Evolutionary conservation across 2,113 vertebrate genomes (phyloP).

Genomic region (Argyrosomus japonicus): DNA sequence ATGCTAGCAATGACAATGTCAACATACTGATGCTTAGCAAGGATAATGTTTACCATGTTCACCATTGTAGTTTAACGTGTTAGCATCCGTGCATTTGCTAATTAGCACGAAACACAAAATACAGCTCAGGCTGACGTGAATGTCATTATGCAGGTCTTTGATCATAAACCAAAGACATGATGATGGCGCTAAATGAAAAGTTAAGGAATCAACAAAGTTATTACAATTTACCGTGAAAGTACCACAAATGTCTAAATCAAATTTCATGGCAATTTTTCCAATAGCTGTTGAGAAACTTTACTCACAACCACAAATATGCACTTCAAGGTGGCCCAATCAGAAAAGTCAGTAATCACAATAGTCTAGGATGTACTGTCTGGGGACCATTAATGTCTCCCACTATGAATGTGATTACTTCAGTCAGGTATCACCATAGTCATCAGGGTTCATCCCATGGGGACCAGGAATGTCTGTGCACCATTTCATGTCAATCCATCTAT

Average conservation of each 20-base stretch:
- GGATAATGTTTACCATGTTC: too few species aligned
- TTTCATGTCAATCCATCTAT: background rate
- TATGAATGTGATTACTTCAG: too few species aligned
- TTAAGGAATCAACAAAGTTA: background rate
- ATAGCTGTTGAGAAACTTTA: background rate
- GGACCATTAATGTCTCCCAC: background rate
- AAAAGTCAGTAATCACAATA: background rate
- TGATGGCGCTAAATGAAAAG: background rate
- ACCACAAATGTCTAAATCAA: too few species aligned
- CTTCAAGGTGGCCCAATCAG: background rate
- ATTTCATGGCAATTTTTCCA: background rate
- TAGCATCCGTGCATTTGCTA: background rate
- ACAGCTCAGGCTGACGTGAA: background rate
- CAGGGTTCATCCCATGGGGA: background rate
- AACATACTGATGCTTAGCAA: background rate
- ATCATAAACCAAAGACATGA: background rate
- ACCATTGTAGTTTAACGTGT: too few species aligned
- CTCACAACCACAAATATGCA: background rate
- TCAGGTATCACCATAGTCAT: background rate
- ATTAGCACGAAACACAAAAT: background rate
- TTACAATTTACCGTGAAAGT: background rate
- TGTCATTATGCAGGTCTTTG: background rate
- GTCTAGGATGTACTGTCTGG: background rate
- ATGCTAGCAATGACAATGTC: background rate
- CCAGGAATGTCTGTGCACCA: background rate